phyloP scores from a whole-genome alignment of 2,797 vertebrate species.

The Tympanoctomys barrerae region DNA sequence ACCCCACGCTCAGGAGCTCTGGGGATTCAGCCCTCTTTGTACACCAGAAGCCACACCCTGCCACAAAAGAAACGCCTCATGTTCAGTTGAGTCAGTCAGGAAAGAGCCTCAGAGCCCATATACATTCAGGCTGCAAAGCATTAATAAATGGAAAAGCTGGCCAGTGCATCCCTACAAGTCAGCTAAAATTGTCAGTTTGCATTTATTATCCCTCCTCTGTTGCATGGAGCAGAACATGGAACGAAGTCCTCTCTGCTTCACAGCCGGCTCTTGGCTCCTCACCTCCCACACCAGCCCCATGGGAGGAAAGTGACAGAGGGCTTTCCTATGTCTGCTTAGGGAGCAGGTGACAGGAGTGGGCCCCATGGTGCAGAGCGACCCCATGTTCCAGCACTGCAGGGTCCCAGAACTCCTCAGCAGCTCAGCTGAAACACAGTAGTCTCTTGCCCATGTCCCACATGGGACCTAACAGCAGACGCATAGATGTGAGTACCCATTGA shows the following conservation, averaged over 20 bases:
- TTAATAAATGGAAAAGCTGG: fast-evolving
- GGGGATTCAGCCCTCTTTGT: not conserved
- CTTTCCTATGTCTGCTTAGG: no score
- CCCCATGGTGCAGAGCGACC: not conserved
- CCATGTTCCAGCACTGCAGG: no score
- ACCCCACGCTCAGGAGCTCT: not conserved
- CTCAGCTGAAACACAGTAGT: fast-evolving
- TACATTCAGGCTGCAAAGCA: fast-evolving
- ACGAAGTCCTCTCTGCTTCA: not conserved
- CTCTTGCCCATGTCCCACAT: fast-evolving
- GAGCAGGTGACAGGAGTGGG: not conserved
- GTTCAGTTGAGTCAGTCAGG: fast-evolving
- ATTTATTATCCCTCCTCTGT: not conserved
- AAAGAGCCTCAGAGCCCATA: fast-evolving
- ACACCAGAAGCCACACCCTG: not conserved
- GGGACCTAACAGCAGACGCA: fast-evolving
- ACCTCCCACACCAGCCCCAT: not conserved
- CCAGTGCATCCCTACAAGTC: fast-evolving
- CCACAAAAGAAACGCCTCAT: no score
- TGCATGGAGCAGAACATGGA: not conserved
- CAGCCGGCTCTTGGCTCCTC: not conserved
- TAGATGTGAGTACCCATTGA: not conserved
- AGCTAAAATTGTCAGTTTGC: not conserved
- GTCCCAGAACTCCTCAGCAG: not conserved
- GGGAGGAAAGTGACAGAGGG: not conserved